Evolutionary conservation across 2,797 vertebrate species (phyloP).

Genomic region (Schizopygopsis pylzovi): DNA sequence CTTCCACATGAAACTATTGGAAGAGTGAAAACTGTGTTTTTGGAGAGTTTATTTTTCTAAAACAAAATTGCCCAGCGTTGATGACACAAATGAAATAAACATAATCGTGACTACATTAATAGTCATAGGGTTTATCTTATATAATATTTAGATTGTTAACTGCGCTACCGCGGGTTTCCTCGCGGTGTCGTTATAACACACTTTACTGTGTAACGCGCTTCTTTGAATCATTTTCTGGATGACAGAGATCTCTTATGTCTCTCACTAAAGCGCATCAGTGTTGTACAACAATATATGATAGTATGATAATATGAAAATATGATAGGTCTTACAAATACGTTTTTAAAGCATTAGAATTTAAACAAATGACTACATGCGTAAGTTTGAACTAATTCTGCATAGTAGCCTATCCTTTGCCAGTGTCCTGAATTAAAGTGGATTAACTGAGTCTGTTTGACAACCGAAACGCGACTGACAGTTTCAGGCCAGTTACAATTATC

Average conservation of each 20-base stretch:
- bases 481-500: conserved; percentile 21
- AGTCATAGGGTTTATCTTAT: not conserved
- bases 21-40: not conserved
- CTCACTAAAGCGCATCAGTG: not conserved
- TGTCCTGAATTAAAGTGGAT: conserved; percentile 15
- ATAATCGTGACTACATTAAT: not conserved
- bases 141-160: not conserved
- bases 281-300: not conserved
- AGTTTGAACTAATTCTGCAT: not conserved
- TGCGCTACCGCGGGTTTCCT: not conserved
- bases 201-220: no score
- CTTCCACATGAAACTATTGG: not conserved
- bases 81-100: not conserved
- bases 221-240: not conserved
- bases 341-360: not conserved
- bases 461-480: conserved; percentile 25
- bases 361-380: not conserved
- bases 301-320: not conserved
- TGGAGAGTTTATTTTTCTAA: not conserved
- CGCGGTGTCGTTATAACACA: not conserved
- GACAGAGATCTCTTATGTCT: not conserved
- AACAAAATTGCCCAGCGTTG: not conserved
- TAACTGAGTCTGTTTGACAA: conserved; percentile 13
- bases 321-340: not conserved
- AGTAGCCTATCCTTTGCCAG: not conserved